Percentiles rank a stretch among this genome's conserved stretches.
These are phyloP conservation scores for Nanorana parkeri DNA, from an alignment of 2,113 vertebrate species.

Conservation along the genomic window DNA sequence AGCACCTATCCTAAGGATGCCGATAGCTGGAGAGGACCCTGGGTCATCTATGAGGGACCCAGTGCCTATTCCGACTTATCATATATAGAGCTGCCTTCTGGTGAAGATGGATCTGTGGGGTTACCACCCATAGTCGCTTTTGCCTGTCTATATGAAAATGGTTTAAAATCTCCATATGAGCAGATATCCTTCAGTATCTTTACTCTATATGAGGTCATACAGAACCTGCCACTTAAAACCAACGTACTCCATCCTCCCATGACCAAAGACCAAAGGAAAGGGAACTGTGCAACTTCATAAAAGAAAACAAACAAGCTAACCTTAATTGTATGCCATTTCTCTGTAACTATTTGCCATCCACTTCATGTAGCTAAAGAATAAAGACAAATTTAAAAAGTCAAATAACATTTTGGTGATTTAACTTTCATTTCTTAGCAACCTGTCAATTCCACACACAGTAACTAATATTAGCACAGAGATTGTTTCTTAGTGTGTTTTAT, in stretches of 20 bases:
- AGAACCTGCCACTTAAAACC: slow-evolving; percentile 74
- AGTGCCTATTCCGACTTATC: slow-evolving; percentile 94
- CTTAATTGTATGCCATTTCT: no score
- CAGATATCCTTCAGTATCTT: slow-evolving; percentile 93
- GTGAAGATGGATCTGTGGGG: slow-evolving; percentile 55
- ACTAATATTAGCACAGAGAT: no score
- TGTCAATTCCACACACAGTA: no score
- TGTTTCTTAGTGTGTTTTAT: no score
- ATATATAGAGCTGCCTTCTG: slow-evolving; percentile 74
- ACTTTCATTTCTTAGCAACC: no score
- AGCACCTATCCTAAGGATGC: slow-evolving; percentile 84
- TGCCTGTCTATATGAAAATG: slow-evolving; percentile 89
- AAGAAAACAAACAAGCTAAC: background rate
- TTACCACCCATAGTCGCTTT: slow-evolving; percentile 70
- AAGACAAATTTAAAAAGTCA: no score
- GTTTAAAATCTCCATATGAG: slow-evolving; percentile 81
- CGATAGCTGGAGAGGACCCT: slow-evolving; percentile 88
- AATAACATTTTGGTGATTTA: no score
- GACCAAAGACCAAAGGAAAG: background rate
- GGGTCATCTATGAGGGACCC: slow-evolving; percentile 92
- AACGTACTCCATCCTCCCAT: no score
- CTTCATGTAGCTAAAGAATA: no score
- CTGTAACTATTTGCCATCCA: no score
- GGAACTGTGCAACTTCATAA: slow-evolving; percentile 15
- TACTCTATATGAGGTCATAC: slow-evolving; percentile 84